Evolutionary conservation across 2,113 vertebrate species (phyloP).

Genomic region (rabbit (Oryctolagus cuniculus)): DNA sequence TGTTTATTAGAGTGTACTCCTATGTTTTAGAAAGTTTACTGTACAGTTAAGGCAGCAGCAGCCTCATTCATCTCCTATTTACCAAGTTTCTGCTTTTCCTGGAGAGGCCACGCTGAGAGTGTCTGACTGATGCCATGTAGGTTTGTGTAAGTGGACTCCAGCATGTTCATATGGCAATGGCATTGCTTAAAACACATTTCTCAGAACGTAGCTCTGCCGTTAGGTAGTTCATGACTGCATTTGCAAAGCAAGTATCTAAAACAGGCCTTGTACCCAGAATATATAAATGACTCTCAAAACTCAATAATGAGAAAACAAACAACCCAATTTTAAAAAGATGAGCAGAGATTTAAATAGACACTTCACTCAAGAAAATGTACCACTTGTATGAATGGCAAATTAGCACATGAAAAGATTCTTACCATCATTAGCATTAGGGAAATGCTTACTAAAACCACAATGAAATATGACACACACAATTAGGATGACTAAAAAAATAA

Average conservation of each 20-base stretch:
- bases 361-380: neutral
- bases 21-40: neutral
- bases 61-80: neutral
- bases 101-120: neutral
- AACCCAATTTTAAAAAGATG: neutral
- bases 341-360: neutral
- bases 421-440: neutral
- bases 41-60: neutral
- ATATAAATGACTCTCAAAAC: constrained; percentile 5
- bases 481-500: neutral
- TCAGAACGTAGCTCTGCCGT: neutral
- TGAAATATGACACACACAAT: neutral
- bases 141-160: neutral
- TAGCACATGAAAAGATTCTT: neutral
- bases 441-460: constrained; percentile 13
- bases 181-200: neutral
- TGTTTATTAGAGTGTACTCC: neutral
- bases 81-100: too few relatives aligned
- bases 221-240: neutral
- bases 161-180: neutral
- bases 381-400: neutral
- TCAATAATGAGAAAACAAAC: neutral
- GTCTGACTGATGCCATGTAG: neutral
- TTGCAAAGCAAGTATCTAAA: neutral
- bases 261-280: neutral